A percentile compares a stretch with the other conserved stretches of the same genome.
These are phyloP conservation scores for Apolygus lucorum DNA, from an alignment of 1,140 invertebrate species.

Conservation along the genomic window DNA sequence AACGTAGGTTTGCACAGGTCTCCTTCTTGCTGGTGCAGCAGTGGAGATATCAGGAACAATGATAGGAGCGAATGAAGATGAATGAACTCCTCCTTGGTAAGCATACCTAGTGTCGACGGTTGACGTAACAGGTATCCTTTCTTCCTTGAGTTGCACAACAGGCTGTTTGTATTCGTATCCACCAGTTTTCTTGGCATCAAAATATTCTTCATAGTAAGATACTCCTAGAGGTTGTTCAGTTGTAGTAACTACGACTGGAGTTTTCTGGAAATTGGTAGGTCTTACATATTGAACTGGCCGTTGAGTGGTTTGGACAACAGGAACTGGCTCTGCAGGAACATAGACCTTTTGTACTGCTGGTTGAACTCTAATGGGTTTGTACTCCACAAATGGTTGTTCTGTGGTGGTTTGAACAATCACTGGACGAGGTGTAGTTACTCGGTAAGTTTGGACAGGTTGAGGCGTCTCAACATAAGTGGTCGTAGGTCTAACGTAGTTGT, in stretches of 20 bases:
- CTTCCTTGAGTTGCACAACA: constrained; percentile 12
- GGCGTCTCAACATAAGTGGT: neutral
- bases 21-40: neutral
- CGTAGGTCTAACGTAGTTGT: neutral
- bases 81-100: constrained; percentile 1
- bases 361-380: constrained; percentile 12
- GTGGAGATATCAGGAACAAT: constrained; percentile 14
- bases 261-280: neutral
- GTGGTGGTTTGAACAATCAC: constrained; percentile 3
- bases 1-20: constrained; percentile 24
- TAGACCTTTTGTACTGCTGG: neutral
- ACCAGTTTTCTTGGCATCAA: constrained; percentile 26
- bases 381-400: constrained; percentile 14
- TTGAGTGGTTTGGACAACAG: neutral
- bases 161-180: constrained; percentile 19
- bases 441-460: constrained; percentile 24
- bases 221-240: constrained; percentile 17
- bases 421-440: neutral
- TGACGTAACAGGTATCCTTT: neutral
- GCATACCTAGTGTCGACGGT: neutral
- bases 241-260: neutral
- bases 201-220: constrained; percentile 29
- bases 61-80: constrained; percentile 22
- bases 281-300: neutral
- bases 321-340: neutral